Evolutionary conservation across 2,797 vertebrate genomes (phyloP).

Genomic region (Diplodus puntazzo): DNA sequence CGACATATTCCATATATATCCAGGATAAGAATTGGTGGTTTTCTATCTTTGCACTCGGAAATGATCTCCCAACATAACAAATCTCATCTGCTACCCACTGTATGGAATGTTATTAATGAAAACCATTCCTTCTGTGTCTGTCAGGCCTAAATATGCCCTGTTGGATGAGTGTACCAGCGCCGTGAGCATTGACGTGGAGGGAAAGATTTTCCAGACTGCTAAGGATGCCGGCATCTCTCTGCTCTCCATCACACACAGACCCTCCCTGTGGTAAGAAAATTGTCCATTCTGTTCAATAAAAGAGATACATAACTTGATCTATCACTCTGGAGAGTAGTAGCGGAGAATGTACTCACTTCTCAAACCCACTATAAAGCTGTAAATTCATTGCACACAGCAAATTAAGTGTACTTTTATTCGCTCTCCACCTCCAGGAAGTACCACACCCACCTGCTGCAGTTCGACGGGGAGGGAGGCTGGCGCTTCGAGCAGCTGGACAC

Average conservation of each 20-base stretch:
- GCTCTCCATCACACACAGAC: slow-evolving; percentile 97
- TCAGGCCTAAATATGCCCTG: slow-evolving; percentile 95
- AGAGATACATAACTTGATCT: neutral
- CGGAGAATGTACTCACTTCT: neutral
- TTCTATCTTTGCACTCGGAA: neutral
- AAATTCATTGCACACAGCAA: neutral
- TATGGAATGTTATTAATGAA: neutral
- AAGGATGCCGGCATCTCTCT: slow-evolving; percentile 95
- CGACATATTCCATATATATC: too few species aligned
- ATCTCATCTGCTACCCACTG: neutral
- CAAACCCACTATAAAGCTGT: neutral
- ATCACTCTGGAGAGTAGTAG: neutral
- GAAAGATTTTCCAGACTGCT: slow-evolving; percentile 97
- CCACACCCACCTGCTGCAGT: slow-evolving; percentile 98
- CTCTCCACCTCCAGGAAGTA: slow-evolving; percentile 90
- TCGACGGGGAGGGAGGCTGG: slow-evolving; percentile 98
- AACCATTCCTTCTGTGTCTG: slow-evolving; percentile 32
- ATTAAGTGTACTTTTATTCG: neutral
- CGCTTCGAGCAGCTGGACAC: slow-evolving; percentile 97
- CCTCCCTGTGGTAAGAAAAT: slow-evolving; percentile 92
- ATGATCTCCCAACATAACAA: neutral
- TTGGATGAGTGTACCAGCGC: slow-evolving; percentile 98
- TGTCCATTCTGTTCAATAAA: neutral
- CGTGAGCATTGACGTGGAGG: slow-evolving; percentile 98
- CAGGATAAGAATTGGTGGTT: neutral